Percentiles rank a stretch among this genome's conserved stretches.
Evolutionary conservation across 2,797 vertebrate species (phyloP).

Genomic region (Melanotaenia trifasciata): DNA sequence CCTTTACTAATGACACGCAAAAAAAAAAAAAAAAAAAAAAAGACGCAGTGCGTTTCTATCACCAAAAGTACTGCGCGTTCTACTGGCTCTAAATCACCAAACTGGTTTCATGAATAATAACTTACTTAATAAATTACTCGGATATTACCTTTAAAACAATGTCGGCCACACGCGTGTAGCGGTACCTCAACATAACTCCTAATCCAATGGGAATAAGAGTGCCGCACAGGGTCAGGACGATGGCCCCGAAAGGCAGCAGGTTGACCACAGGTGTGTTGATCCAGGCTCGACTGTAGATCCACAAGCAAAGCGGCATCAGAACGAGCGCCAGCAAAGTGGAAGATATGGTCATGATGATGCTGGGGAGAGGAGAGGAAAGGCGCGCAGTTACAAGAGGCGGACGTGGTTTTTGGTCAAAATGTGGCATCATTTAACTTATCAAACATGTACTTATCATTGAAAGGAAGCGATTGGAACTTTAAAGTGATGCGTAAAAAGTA

Average conservation of each 20-base stretch:
- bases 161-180: slow-evolving; percentile 88
- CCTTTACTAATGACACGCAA: slow-evolving; percentile 18
- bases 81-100: neutral
- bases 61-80: neutral
- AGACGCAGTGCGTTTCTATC: slow-evolving; percentile 69
- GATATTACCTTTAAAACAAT: slow-evolving; percentile 90
- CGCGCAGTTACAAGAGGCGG: neutral
- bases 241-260: slow-evolving; percentile 92
- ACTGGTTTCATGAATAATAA: neutral
- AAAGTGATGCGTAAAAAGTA: slow-evolving; percentile 11
- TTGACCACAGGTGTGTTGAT: slow-evolving; percentile 94
- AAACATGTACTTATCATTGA: neutral
- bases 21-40: slow-evolving; percentile 12
- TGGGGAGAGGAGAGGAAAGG: slow-evolving; percentile 59
- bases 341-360: slow-evolving; percentile 97
- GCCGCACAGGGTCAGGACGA: slow-evolving; percentile 94
- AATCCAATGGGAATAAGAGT: slow-evolving; percentile 94
- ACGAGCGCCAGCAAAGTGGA: slow-evolving; percentile 94
- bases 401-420: neutral
- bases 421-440: neutral
- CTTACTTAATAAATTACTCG: neutral
- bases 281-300: slow-evolving; percentile 97
- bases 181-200: slow-evolving; percentile 91
- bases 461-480: neutral
- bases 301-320: slow-evolving; percentile 96